Conservation (phyloP, 2,888 invertebrate species). For the Agrotis exclamationis region DNA sequence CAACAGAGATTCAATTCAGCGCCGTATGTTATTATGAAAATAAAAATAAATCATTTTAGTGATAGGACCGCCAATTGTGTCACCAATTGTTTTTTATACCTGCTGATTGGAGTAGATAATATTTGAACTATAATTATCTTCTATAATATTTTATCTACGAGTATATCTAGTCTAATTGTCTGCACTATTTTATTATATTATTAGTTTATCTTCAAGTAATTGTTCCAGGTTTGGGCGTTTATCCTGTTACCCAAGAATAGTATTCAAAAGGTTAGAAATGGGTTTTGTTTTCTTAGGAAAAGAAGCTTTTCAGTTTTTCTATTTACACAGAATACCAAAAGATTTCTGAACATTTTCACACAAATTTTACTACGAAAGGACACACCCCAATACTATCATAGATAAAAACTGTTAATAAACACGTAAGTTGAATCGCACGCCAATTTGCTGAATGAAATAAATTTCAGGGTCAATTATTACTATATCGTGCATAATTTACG, state of each 20-base stretch:
- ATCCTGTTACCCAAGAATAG: too few species aligned
- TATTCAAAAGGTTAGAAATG: too few species aligned
- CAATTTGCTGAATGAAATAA: constrained; percentile 47
- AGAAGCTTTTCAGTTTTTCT: too few species aligned
- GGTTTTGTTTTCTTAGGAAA: too few species aligned
- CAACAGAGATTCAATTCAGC: neutral
- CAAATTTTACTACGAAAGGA: neutral
- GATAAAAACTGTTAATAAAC: constrained; percentile 19
- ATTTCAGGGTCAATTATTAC: constrained; percentile 31
- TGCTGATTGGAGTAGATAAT: too few species aligned
- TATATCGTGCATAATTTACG: constrained; percentile 35
- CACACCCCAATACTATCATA: constrained; percentile 1
- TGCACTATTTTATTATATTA: too few species aligned
- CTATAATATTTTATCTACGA: too few species aligned
- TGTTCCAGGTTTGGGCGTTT: too few species aligned
- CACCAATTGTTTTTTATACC: neutral
- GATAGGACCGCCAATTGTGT: neutral
- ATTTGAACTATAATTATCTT: too few species aligned
- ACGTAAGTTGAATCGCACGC: constrained; percentile 19
- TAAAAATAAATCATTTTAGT: constrained; percentile 3
- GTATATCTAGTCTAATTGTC: too few species aligned
- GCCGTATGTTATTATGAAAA: neutral
- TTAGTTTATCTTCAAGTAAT: too few species aligned
- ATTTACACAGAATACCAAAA: too few species aligned
- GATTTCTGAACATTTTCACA: neutral